Evolutionary conservation across 2,797 vertebrate species (phyloP).

Genomic region (Tarsius wallacei): DNA sequence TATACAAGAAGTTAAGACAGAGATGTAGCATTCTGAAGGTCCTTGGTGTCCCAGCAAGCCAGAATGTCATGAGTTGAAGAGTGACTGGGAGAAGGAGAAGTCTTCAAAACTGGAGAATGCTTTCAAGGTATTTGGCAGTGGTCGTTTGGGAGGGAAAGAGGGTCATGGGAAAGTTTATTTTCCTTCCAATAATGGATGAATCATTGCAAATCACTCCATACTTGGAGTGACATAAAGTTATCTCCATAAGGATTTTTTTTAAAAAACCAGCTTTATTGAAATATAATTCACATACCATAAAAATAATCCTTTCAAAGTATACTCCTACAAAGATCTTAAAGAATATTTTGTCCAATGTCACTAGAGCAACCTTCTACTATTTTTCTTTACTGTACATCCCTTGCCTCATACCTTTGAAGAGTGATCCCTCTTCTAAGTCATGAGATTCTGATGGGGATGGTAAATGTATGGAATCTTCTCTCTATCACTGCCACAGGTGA

Average conservation of each 20-base stretch:
- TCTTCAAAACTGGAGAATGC: background rate
- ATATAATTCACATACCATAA: background rate
- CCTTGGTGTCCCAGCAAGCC: background rate
- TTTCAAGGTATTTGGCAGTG: background rate
- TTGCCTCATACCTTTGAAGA: background rate
- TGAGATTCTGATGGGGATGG: background rate
- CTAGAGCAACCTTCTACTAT: background rate
- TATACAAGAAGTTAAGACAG: background rate
- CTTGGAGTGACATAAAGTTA: background rate
- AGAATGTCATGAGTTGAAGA: background rate
- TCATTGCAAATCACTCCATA: background rate
- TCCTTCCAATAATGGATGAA: background rate
- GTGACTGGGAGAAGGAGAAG: background rate
- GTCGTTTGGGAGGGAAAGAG: background rate
- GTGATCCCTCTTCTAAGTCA: background rate
- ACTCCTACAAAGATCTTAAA: background rate
- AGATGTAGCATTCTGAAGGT: background rate
- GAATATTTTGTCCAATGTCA: background rate
- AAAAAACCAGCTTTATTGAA: background rate
- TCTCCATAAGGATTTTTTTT: background rate
- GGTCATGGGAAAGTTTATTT: background rate
- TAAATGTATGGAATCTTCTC: background rate
- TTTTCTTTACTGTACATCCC: background rate
- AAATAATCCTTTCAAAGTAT: background rate
- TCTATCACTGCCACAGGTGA: background rate